Evolutionary conservation across 2,888 invertebrate species (phyloP).

Genomic region (Cerastis rubricosa): DNA sequence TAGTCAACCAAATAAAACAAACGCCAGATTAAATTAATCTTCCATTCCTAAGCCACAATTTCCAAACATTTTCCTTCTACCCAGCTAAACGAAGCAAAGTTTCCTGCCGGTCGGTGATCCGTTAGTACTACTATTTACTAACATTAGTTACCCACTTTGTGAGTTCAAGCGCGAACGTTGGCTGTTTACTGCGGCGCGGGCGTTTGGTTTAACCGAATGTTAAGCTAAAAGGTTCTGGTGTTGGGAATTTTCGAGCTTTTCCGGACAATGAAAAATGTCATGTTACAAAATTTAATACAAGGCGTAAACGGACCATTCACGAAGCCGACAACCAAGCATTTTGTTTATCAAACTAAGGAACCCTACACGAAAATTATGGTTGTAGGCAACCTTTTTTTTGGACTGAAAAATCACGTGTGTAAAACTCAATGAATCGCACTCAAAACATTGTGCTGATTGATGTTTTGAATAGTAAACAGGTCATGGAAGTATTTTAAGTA

Average conservation of each 20-base stretch:
- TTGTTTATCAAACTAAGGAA: no score
- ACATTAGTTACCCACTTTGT: slow-evolving; percentile 45
- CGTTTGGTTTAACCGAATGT: slow-evolving; percentile 23
- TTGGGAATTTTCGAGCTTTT: slow-evolving; percentile 1
- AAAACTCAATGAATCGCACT: no score
- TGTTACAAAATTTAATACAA: no score
- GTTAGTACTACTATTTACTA: slow-evolving; percentile 20
- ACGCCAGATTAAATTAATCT: background rate
- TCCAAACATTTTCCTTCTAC: slow-evolving; percentile 24
- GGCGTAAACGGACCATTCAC: no score
- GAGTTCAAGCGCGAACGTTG: slow-evolving; percentile 41
- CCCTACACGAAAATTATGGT: no score
- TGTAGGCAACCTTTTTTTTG: no score
- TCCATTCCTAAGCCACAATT: slow-evolving; percentile 4
- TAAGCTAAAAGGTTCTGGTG: slow-evolving; percentile 9
- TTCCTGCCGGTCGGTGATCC: slow-evolving; percentile 25
- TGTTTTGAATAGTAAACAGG: no score
- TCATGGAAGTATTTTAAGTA: no score
- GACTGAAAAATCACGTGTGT: no score
- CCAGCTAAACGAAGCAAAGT: slow-evolving; percentile 11
- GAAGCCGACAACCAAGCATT: no score
- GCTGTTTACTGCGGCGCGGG: slow-evolving; percentile 22
- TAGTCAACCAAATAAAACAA: no score
- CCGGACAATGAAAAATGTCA: background rate
- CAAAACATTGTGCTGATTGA: no score